A percentile compares a stretch with the other conserved stretches of the same genome.
Conservation (phyloP, 2,113 vertebrate species). For the Sceloporus tristichus region DNA sequence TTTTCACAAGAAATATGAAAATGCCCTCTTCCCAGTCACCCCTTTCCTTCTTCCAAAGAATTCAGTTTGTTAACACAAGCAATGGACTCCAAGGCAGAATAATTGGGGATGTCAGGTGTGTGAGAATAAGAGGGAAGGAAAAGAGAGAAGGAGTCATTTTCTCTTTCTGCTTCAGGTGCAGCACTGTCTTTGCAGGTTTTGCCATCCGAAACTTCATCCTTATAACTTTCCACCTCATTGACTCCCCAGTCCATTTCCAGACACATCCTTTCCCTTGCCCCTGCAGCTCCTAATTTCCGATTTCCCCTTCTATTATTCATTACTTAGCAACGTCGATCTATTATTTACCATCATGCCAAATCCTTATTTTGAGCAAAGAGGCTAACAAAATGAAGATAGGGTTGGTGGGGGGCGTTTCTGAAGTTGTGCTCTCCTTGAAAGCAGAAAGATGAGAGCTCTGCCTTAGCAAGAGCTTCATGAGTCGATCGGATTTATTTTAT, state of each 20-base stretch:
- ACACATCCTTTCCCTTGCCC: constrained; percentile 19
- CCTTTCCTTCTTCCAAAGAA: no score
- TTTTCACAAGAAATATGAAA: no score
- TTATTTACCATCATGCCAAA: constrained; percentile 35
- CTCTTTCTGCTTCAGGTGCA: not conserved
- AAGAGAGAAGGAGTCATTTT: not conserved
- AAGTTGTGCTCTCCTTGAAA: constrained; percentile 35
- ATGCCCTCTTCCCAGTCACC: no score
- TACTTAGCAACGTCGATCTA: constrained; percentile 35
- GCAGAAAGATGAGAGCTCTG: constrained; percentile 35
- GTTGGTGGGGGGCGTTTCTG: not conserved
- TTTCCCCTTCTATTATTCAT: constrained; percentile 22
- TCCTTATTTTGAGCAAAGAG: constrained; percentile 31
- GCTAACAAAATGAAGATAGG: constrained; percentile 38
- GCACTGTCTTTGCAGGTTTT: not conserved
- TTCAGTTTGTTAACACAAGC: not conserved
- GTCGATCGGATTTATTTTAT: constrained; percentile 38
- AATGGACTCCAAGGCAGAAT: not conserved
- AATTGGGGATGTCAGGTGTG: not conserved
- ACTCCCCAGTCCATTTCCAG: constrained; percentile 43
- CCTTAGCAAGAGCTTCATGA: constrained; percentile 28
- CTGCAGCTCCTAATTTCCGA: constrained; percentile 38
- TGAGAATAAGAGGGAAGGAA: not conserved
- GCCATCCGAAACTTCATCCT: constrained; percentile 6
- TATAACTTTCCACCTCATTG: constrained; percentile 44